phyloP scores from a whole-genome alignment of 2,888 invertebrate species.

The Dione juno region DNA sequence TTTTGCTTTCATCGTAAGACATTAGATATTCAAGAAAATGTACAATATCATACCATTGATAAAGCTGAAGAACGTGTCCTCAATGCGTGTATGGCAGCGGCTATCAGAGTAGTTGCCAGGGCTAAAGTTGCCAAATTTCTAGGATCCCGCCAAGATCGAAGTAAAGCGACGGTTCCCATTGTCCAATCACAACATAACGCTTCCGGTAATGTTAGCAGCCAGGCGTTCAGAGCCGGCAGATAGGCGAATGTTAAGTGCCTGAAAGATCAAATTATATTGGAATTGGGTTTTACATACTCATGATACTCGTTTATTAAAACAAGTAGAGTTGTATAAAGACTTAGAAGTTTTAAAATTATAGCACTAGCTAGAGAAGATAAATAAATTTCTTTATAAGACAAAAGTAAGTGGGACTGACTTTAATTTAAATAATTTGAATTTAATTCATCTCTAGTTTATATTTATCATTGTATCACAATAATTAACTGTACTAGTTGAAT shows the following conservation, averaged over 20 bases:
- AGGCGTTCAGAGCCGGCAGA: slow-evolving; percentile 94
- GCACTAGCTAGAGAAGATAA: too few relatives aligned
- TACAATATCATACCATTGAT: slow-evolving; percentile 67
- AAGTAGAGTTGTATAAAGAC: too few relatives aligned
- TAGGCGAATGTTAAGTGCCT: slow-evolving; percentile 97
- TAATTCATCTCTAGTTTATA: too few relatives aligned
- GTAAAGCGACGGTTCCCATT: slow-evolving; percentile 96
- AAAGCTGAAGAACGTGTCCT: slow-evolving; percentile 73
- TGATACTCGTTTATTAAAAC: background rate
- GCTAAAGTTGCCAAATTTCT: slow-evolving; percentile 91
- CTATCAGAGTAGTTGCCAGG: slow-evolving; percentile 85
- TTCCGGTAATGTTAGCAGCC: slow-evolving; percentile 94
- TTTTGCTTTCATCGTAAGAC: too few relatives aligned
- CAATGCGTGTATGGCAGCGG: slow-evolving; percentile 80
- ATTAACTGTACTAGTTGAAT: too few relatives aligned
- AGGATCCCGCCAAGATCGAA: slow-evolving; percentile 90
- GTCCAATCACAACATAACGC: slow-evolving; percentile 99
- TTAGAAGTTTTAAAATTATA: too few relatives aligned
- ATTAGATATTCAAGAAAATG: background rate
- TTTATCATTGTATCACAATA: too few relatives aligned
- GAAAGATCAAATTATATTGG: slow-evolving; percentile 41
- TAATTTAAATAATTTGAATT: too few relatives aligned
- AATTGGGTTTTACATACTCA: background rate
- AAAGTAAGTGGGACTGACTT: too few relatives aligned
- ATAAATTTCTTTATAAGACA: too few relatives aligned